These are phyloP conservation scores for Rotaria sp. DNA, from an alignment of 2,888 invertebrate genomes.

Conservation along the genomic window DNA sequence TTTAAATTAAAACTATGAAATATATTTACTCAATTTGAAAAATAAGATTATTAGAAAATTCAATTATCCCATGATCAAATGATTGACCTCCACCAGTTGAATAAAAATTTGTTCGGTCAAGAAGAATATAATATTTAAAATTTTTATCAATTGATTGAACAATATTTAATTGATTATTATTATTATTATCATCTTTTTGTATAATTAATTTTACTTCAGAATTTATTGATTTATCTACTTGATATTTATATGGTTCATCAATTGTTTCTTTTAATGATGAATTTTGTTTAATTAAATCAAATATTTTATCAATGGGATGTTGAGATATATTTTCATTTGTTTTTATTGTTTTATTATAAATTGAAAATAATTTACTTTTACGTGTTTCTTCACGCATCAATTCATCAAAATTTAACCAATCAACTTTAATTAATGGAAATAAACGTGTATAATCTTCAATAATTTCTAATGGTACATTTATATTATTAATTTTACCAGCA, in stretches of 20 bases:
- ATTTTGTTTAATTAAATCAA: neutral
- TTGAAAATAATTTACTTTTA: neutral
- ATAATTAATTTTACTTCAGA: neutral
- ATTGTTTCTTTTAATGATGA: neutral
- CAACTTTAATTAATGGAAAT: neutral
- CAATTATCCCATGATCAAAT: slow-evolving; percentile 31
- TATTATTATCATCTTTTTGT: neutral
- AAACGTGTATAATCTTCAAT: slow-evolving; percentile 7
- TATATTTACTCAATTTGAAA: neutral
- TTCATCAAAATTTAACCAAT: neutral
- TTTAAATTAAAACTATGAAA: neutral
- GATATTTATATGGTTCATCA: slow-evolving; percentile 23
- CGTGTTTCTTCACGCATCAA: neutral
- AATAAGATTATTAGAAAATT: neutral
- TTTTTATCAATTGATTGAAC: neutral
- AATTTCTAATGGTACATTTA: slow-evolving; percentile 11
- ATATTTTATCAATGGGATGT: neutral
- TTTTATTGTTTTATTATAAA: neutral
- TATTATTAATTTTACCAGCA: neutral
- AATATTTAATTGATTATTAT: neutral
- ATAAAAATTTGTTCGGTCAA: slow-evolving; percentile 38
- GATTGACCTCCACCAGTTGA: slow-evolving; percentile 37
- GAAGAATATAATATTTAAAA: neutral
- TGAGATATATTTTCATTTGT: neutral
- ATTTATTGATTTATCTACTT: neutral